phyloP scores from a whole-genome alignment of 2,113 vertebrate species.

The Alouatta palliata region DNA sequence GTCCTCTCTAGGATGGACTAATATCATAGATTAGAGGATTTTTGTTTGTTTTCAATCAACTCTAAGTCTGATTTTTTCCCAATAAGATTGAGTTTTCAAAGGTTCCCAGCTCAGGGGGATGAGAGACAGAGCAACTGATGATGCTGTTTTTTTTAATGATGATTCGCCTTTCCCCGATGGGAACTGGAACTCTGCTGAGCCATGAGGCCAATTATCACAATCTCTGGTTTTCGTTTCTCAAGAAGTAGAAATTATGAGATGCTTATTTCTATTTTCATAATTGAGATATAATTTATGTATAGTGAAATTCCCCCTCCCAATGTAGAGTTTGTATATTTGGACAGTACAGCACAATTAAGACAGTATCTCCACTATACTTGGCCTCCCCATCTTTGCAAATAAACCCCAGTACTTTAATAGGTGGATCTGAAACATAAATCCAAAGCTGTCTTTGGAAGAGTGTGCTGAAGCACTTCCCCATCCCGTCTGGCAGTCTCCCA shows the following conservation, averaged over 20 bases:
- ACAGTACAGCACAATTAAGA: neutral
- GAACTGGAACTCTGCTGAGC: neutral
- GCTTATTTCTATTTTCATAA: neutral
- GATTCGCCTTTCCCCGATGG: neutral
- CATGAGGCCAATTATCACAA: neutral
- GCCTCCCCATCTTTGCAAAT: neutral
- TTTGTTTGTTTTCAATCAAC: neutral
- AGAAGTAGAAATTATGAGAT: neutral
- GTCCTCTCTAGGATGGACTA: neutral
- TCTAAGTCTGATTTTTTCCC: neutral
- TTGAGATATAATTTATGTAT: neutral
- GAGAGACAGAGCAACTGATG: accelerated
- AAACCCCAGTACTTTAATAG: neutral
- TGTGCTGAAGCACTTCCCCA: accelerated
- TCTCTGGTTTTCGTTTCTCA: neutral
- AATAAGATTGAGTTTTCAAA: neutral
- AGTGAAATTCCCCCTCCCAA: neutral
- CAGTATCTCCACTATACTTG: accelerated
- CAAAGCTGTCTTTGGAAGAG: neutral
- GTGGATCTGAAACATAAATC: neutral
- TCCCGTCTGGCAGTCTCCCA: neutral
- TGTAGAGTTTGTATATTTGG: neutral
- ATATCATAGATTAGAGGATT: neutral
- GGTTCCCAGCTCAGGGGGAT: neutral
- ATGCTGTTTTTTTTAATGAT: neutral